Evolutionary conservation across 2,888 invertebrate genomes (phyloP).

Genomic region (Poecilus cupreus): DNA sequence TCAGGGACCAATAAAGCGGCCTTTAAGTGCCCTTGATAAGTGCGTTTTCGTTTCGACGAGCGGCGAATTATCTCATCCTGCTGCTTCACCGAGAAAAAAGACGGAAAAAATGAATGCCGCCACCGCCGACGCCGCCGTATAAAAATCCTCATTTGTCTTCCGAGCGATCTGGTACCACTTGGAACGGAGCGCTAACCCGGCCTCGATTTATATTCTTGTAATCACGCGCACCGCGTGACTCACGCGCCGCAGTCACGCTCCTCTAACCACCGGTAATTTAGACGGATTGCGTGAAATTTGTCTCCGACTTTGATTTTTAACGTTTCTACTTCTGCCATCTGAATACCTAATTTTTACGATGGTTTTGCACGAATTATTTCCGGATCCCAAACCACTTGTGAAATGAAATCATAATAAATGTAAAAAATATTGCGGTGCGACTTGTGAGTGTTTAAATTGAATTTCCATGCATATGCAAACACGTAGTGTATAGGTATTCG

Average conservation of each 20-base stretch:
- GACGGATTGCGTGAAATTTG: constrained; percentile 52
- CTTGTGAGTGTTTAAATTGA: constrained; percentile 43
- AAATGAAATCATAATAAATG: constrained; percentile 38
- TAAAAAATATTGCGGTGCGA: constrained; percentile 45
- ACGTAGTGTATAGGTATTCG: constrained; percentile 19
- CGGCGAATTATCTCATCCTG: constrained; percentile 60
- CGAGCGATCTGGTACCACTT: constrained; percentile 7
- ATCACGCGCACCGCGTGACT: constrained; percentile 46
- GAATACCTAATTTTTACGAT: constrained; percentile 41
- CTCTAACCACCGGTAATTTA: constrained; percentile 46
- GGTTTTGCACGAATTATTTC: background rate
- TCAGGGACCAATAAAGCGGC: constrained; percentile 73
- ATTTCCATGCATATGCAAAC: constrained; percentile 18
- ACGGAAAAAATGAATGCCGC: constrained; percentile 9
- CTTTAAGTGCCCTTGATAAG: constrained; percentile 73
- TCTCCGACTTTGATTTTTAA: constrained; percentile 50
- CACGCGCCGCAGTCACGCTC: constrained; percentile 45
- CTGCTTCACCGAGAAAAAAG: background rate
- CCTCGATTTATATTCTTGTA: constrained; percentile 48
- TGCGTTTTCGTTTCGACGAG: constrained; percentile 67
- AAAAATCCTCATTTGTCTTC: constrained; percentile 46
- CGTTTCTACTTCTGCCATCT: constrained; percentile 26
- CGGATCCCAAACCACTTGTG: constrained; percentile 5
- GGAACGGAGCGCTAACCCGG: constrained; percentile 3
- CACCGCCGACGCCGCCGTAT: background rate